phyloP scores from a whole-genome alignment of 2,797 vertebrate species.

The Labroides dimidiatus region DNA sequence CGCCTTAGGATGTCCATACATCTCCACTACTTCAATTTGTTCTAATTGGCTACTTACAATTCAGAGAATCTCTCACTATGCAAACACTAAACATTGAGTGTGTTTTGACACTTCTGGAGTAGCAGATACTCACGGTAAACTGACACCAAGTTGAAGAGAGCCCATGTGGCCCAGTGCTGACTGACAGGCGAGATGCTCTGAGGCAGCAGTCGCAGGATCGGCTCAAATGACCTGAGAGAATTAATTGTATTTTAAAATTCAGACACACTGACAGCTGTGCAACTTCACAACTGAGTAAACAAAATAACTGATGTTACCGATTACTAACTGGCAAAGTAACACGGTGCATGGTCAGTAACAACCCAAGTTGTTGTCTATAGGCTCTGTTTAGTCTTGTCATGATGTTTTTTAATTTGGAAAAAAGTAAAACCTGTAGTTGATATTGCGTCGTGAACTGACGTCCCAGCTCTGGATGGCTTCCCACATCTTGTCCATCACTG shows the following conservation, averaged over 20 bases:
- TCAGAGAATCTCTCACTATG: neutral
- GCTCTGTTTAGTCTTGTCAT: neutral
- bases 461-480: slow-evolving; percentile 98
- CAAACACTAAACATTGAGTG: neutral
- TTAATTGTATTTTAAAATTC: slow-evolving; percentile 6
- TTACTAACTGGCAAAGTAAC: neutral
- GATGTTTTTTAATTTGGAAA: no score
- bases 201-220: slow-evolving; percentile 95
- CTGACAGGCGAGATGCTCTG: slow-evolving; percentile 95
- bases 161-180: slow-evolving; percentile 99
- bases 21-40: neutral
- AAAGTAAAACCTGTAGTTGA: slow-evolving; percentile 92
- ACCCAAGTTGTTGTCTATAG: no score
- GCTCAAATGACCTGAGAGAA: slow-evolving; percentile 93
- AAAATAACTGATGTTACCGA: neutral
- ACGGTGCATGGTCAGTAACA: neutral
- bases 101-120: neutral
- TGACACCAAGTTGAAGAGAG: slow-evolving; percentile 96
- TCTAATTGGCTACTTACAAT: neutral
- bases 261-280: neutral
- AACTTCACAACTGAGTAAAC: no score
- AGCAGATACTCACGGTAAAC: slow-evolving; percentile 94
- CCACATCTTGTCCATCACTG: slow-evolving; percentile 97
- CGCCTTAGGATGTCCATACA: no score
- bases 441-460: slow-evolving; percentile 95